Conservation (phyloP, 2,888 invertebrate genomes). For the Andrena hattorfiana region DNA sequence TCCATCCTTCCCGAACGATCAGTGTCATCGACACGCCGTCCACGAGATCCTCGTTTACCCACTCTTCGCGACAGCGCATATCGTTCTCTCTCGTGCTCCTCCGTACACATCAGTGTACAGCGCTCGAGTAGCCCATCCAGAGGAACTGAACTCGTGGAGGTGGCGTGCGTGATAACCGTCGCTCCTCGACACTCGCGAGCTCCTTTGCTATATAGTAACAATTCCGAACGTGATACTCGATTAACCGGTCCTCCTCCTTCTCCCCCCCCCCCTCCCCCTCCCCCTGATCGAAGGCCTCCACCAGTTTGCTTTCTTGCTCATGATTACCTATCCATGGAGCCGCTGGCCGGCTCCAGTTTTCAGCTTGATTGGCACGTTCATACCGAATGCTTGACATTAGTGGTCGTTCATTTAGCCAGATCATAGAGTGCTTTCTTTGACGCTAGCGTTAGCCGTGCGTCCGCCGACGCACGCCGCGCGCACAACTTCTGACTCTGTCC, state of each 20-base stretch:
- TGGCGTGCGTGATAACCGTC: slow-evolving; percentile 26
- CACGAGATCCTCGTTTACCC: neutral
- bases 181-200: neutral
- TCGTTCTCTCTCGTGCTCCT: slow-evolving; percentile 24
- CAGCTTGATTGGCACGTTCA: slow-evolving; percentile 82
- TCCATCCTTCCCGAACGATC: neutral
- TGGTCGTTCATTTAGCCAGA: slow-evolving; percentile 75
- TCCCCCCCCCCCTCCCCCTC: no score
- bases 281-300: slow-evolving; percentile 30
- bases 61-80: slow-evolving; percentile 46
- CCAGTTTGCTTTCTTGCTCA: slow-evolving; percentile 61
- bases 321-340: slow-evolving; percentile 38
- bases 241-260: no score
- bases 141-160: slow-evolving; percentile 48
- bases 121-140: slow-evolving; percentile 15
- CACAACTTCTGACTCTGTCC: slow-evolving; percentile 52
- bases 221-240: neutral
- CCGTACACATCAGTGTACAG: neutral
- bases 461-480: slow-evolving; percentile 30
- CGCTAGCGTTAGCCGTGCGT: slow-evolving; percentile 76
- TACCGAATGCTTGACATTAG: slow-evolving; percentile 79
- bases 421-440: slow-evolving; percentile 81
- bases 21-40: slow-evolving; percentile 43
- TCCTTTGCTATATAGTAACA: neutral
- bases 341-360: slow-evolving; percentile 63